Evolutionary conservation across 2,797 vertebrate species (phyloP), one percentile per base, ranked within the genome.

Genomic region (Melanotaenia boesemani): DNA sequence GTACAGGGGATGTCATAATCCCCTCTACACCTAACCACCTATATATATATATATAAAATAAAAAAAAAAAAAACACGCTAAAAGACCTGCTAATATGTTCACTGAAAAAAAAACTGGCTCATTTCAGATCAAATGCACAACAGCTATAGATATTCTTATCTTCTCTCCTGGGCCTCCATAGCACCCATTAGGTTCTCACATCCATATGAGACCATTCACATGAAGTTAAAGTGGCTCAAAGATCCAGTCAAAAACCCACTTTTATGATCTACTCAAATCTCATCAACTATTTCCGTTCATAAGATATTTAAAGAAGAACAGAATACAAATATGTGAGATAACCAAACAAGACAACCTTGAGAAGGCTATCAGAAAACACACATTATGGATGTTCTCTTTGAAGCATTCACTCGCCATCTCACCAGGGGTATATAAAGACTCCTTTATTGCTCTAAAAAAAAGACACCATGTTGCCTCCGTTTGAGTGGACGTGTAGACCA

Each of bases 1-100:
- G 67, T 83, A 72, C 63, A 85, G 61, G 59, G 63, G 58, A 81
- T 80, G 86, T 90, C 76, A 83, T 80, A 90, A 88, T 90, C 86
- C 80, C 59, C 79, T 62, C 44, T 73, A 67, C 59, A 20, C 74
- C 55, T n/a, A 34, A 52, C 50, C 66, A 66, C 4, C 4, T 6
- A 34, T 6, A 34, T 5, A 34, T 5, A 34, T 34, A 34, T 5
- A 34, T 34, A 34, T 5, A 34, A 34, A 34, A 34, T 34, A 34
- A 34, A 80, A 82, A 57, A 57, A n/a, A 62, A 73, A 84, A 82
- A 86, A 59, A 86, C 86, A 54, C 71, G 16, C 55, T 48, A 62
- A 76, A 63, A 69, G 44, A 71, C 71, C 68, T 69, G 57, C 28
- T 63, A 68, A 79, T 70, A 86, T 48, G 22, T 44, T 18, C 32